phyloP scores from a whole-genome alignment of 2,797 vertebrate genomes.

The Trematomus bernacchii region DNA sequence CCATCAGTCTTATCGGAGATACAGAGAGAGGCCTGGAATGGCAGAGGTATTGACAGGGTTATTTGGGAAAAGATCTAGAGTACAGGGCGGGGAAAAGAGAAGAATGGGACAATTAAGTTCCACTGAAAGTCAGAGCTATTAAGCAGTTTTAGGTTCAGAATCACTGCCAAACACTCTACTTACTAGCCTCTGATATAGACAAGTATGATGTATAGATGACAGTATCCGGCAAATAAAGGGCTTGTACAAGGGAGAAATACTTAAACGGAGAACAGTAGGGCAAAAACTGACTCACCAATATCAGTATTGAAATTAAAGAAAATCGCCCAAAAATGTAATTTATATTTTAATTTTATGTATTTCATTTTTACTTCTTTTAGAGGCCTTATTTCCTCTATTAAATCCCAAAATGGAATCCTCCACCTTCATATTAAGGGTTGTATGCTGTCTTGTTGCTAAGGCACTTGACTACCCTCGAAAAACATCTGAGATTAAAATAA shows the following conservation, averaged over 20 bases:
- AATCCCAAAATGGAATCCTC: not conserved
- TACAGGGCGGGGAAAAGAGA: not conserved
- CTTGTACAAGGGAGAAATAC: not conserved
- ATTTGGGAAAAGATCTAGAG: not conserved
- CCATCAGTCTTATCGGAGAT: constrained; percentile 64
- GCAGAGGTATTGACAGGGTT: constrained; percentile 36
- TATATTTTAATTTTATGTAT: no score
- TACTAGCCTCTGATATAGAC: not conserved
- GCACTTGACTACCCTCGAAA: not conserved
- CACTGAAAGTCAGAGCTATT: constrained; percentile 24
- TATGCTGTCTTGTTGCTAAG: not conserved
- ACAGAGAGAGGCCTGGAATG: constrained; percentile 31
- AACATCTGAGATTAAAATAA: no score
- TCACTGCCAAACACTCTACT: not conserved
- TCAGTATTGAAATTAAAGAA: not conserved
- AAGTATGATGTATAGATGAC: not conserved
- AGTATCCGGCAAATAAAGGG: not conserved
- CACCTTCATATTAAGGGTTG: not conserved
- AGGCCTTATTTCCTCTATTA: no score
- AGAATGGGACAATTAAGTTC: not conserved
- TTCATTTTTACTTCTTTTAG: no score
- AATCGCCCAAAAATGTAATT: no score
- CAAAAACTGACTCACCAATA: not conserved
- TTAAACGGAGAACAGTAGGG: not conserved
- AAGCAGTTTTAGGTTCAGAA: not conserved